These are phyloP conservation scores for Limulus polyphemus DNA, from an alignment of 2,888 invertebrate species.

Conservation along the genomic window DNA sequence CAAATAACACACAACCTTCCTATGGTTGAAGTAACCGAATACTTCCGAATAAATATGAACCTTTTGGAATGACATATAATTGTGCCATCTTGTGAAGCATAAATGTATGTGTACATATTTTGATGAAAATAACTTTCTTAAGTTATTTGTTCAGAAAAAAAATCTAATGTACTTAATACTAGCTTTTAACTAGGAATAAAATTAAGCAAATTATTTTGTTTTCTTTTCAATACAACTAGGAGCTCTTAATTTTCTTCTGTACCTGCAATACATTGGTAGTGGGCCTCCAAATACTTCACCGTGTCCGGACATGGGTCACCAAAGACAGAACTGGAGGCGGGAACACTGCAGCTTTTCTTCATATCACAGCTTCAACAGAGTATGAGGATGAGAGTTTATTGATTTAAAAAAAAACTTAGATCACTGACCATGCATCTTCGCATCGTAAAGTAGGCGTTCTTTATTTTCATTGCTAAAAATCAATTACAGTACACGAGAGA, in stretches of 20 bases:
- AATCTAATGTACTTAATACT: neutral
- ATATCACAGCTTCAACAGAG: conserved; percentile 15
- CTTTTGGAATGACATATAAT: neutral
- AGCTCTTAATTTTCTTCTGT: neutral
- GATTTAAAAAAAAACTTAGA: neutral
- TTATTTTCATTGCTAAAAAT: no score
- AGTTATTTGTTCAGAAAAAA: neutral
- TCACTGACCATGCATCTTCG: no score
- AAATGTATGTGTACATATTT: neutral
- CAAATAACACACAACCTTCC: no score
- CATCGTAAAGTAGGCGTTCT: no score
- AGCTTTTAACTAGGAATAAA: no score
- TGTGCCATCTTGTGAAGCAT: neutral
- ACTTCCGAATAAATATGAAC: neutral
- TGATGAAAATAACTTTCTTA: neutral
- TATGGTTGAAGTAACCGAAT: neutral
- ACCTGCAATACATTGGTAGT: conserved; percentile 40
- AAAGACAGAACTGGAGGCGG: conserved; percentile 35
- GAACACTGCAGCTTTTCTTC: conserved; percentile 28
- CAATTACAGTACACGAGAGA: no score
- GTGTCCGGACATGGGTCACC: conserved; percentile 47
- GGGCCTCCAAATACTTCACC: conserved; percentile 48
- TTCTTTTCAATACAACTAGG: no score
- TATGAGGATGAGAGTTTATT: neutral
- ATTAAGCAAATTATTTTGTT: no score